Base-by-base conservation (phyloP, 2,797 vertebrate genomes). In the Hybognathus amarus region DNA sequence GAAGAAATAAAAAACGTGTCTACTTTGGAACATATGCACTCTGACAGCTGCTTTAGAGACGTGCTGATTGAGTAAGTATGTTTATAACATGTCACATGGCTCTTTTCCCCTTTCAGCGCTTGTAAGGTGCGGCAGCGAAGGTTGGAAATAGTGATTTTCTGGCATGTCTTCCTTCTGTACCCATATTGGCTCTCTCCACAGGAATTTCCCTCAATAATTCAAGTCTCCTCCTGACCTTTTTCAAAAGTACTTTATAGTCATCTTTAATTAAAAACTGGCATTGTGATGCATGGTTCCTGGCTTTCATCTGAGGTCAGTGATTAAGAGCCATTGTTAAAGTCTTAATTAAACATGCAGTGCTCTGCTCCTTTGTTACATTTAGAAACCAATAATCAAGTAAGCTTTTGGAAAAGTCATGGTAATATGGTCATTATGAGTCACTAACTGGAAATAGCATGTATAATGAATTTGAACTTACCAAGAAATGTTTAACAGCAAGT, bases 141-240 rank as follows among this genome's bases (percentile, higher is more conserved):
- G 71, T 86, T 93, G 91, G 92, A 94, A 94, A 94, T 85, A 91
- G 89, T 93, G 92, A 94, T 93, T 90, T 89, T 89, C 91, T 91
- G 89, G 90, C 92, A 91, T 89, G 89, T 93, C 90, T 91, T 88
- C 84, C 86, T 90, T 82, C 88, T 90, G 76, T 89, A 82, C 86
- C 69, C 75, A 77, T 90, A 77, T 76, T 90, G 83, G 89, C 86
- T 89, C 83, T 90, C 47, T 77, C 66, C 79, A 77, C 90, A 85
- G 84, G 87, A 90, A 87, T 86, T 88, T 77, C 86, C 83, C 87
- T 54, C 52, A 76, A 36, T 87, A 89, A 88, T 89, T 90, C 87
- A 83, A 59, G n/a, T n/a, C 81, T 71, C 38, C 83, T 89, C 77
- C 78, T 93, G 92, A 93, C 92, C 93, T 93, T 93, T 93, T 90